Conservation (phyloP, 2,888 invertebrate species). For the Dryadula phaetusa region DNA sequence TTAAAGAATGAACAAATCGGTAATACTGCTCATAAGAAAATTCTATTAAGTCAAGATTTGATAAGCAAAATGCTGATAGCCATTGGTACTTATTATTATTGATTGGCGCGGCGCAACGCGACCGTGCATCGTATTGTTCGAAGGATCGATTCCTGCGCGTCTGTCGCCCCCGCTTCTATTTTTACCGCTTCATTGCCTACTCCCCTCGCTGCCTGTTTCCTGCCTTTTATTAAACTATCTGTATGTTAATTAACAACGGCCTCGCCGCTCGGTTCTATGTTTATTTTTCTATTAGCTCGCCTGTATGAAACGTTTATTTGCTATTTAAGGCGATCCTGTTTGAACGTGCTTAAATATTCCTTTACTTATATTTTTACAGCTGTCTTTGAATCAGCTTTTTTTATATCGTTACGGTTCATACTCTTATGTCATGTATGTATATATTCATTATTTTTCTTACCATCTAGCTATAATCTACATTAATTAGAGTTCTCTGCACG, state of each 20-base stretch:
- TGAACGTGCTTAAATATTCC: conserved; percentile 42
- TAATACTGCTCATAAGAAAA: not conserved
- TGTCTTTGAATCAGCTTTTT: conserved; percentile 50
- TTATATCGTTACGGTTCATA: conserved; percentile 48
- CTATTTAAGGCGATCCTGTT: conserved; percentile 61
- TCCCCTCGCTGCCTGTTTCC: conserved; percentile 81
- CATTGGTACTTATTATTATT: conserved; percentile 67
- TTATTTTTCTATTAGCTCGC: conserved; percentile 76
- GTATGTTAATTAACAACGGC: conserved; percentile 83
- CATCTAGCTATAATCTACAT: conserved; percentile 78
- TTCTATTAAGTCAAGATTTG: not conserved
- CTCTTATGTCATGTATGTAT: conserved; percentile 55
- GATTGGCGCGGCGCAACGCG: conserved; percentile 63
- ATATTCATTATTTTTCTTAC: conserved; percentile 68
- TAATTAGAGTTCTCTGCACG: conserved; percentile 78
- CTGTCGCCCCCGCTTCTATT: conserved; percentile 80
- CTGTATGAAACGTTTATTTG: conserved; percentile 64
- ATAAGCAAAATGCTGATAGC: conserved; percentile 33
- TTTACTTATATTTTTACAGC: conserved; percentile 52
- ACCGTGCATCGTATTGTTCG: conserved; percentile 71
- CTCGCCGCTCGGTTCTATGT: conserved; percentile 68
- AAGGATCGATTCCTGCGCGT: conserved; percentile 76
- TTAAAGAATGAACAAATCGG: not conserved
- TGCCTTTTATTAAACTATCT: conserved; percentile 84
- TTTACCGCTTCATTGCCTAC: conserved; percentile 84